These are phyloP conservation scores for Tetrao urogallus DNA, from an alignment of 2,113 vertebrate species.

Conservation along the genomic window DNA sequence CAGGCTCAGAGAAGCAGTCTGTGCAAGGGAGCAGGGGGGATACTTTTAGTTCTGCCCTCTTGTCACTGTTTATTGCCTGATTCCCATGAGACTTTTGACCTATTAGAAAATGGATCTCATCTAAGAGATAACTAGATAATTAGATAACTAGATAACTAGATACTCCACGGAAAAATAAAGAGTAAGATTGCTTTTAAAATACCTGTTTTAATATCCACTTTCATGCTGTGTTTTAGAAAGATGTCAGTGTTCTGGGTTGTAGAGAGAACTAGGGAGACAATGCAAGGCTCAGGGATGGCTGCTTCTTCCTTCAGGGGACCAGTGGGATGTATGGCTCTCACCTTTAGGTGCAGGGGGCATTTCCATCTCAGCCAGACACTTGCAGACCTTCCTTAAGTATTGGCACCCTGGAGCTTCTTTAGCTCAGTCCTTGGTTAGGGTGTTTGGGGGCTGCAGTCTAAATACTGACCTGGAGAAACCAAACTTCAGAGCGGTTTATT, in stretches of 20 bases:
- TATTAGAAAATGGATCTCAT: neutral
- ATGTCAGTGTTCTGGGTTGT: neutral
- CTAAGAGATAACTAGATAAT: neutral
- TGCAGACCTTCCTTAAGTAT: neutral
- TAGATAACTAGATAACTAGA: neutral
- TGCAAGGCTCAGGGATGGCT: neutral
- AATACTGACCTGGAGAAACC: neutral
- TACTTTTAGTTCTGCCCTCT: neutral
- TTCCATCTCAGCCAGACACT: neutral
- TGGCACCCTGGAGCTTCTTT: neutral
- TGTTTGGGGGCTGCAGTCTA: neutral
- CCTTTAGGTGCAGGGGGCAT: fast-evolving
- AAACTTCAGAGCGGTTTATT: neutral
- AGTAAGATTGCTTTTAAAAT: neutral
- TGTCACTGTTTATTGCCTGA: neutral
- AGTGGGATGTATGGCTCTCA: fast-evolving
- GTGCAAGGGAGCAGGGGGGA: neutral
- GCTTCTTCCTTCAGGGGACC: neutral
- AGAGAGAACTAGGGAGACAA: neutral
- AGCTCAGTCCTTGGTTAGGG: neutral
- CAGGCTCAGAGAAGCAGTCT: neutral
- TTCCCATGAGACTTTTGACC: neutral
- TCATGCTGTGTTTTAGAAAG: neutral
- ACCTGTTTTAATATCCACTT: neutral
- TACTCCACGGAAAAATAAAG: neutral